Conservation (phyloP, 2,888 invertebrate genomes). For the Diachrysia chrysitis region DNA sequence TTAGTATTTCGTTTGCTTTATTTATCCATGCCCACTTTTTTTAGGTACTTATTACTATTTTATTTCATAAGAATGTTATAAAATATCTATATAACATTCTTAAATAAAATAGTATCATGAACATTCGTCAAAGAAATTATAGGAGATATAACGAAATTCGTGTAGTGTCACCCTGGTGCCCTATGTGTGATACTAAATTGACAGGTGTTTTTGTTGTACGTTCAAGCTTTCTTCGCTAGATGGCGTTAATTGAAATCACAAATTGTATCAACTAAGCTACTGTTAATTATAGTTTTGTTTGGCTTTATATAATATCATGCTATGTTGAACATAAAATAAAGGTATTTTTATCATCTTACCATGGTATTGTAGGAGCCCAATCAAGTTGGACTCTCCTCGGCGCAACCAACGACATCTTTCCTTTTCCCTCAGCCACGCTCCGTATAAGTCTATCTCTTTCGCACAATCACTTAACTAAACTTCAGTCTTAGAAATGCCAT, state of each 20-base stretch:
- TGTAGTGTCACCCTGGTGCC: background rate
- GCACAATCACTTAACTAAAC: conserved; percentile 29
- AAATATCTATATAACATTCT: too few relatives aligned
- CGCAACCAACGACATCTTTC: conserved; percentile 83
- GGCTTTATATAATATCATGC: too few relatives aligned
- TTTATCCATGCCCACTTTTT: too few relatives aligned
- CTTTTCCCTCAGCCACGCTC: conserved; percentile 65
- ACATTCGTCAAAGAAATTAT: too few relatives aligned
- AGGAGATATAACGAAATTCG: too few relatives aligned
- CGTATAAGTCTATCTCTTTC: conserved; percentile 25
- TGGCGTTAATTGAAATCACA: background rate
- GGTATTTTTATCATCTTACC: conserved; percentile 67
- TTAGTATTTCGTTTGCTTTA: too few relatives aligned
- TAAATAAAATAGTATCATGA: too few relatives aligned
- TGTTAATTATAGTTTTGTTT: too few relatives aligned
- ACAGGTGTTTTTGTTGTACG: background rate
- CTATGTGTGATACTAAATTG: background rate
- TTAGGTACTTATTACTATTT: too few relatives aligned
- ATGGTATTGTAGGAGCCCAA: conserved; percentile 83
- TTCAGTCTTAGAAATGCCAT: conserved; percentile 39
- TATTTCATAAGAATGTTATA: too few relatives aligned
- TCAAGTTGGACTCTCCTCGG: conserved; percentile 83
- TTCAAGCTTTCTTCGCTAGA: background rate
- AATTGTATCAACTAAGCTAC: background rate
- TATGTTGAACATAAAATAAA: background rate